phyloP scores from a whole-genome alignment of 2,888 invertebrate species.

The Trypoxylon attenuatum region DNA sequence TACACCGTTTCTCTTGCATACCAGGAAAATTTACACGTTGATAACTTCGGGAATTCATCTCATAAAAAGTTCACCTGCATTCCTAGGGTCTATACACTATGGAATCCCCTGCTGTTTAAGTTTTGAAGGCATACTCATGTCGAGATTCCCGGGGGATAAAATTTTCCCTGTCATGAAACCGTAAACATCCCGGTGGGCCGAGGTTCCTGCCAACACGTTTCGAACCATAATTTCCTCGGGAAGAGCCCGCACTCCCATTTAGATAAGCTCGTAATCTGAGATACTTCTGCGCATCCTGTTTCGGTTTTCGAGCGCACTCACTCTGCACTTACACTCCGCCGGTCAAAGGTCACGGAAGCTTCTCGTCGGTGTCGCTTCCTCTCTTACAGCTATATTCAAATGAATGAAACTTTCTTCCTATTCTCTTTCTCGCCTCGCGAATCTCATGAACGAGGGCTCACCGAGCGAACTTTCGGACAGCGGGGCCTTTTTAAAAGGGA shows the following conservation, averaged over 20 bases:
- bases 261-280: slow-evolving; percentile 73
- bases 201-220: slow-evolving; percentile 32
- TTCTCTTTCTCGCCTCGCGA: neutral
- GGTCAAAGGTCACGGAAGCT: neutral
- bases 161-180: slow-evolving; percentile 69
- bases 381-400: neutral
- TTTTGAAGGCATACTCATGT: too few relatives aligned
- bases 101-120: too few relatives aligned
- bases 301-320: neutral
- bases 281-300: slow-evolving; percentile 51
- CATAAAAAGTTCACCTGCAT: too few relatives aligned
- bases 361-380: neutral
- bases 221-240: slow-evolving; percentile 62
- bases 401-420: neutral
- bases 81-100: too few relatives aligned
- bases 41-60: too few relatives aligned
- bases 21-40: too few relatives aligned
- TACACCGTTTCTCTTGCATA: too few relatives aligned
- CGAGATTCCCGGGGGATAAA: slow-evolving; percentile 59
- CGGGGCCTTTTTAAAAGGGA: too few relatives aligned
- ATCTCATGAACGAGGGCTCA: neutral
- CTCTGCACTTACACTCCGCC: neutral
- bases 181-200: slow-evolving; percentile 61
- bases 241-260: slow-evolving; percentile 65
- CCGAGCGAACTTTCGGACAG: too few relatives aligned